Evolutionary conservation across 2,113 vertebrate species (phyloP).

Genomic region (Syngnathus typhle): DNA sequence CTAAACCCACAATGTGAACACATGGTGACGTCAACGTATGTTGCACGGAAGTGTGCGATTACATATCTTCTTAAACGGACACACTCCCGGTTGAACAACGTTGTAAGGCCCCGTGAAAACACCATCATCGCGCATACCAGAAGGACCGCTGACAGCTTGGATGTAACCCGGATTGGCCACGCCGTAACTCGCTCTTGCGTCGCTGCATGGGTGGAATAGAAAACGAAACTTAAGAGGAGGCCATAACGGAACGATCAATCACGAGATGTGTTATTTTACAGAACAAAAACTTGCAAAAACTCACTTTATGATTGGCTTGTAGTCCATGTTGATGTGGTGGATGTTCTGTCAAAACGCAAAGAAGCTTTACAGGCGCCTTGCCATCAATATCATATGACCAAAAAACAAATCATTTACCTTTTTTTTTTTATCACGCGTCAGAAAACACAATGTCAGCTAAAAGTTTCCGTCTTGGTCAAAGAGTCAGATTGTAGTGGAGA

Average conservation of each 20-base stretch:
- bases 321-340: constrained; percentile 22
- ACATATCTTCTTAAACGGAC: background rate
- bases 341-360: background rate
- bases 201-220: constrained; percentile 22
- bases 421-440: background rate
- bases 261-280: background rate
- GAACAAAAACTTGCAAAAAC: background rate
- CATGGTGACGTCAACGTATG: constrained; percentile 23
- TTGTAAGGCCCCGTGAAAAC: background rate
- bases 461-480: background rate
- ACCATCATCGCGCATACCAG: constrained; percentile 31
- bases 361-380: background rate
- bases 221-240: constrained; percentile 32
- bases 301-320: constrained; percentile 31
- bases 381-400: constrained; percentile 35
- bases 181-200: constrained; percentile 33
- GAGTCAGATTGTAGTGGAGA: too few relatives aligned
- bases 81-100: background rate
- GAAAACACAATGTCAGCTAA: background rate
- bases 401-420: constrained; percentile 21
- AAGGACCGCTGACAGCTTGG: background rate
- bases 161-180: constrained; percentile 40
- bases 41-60: background rate
- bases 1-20: background rate
- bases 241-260: background rate